phyloP scores from a whole-genome alignment of 2,113 vertebrate genomes.

The Oryzias javanicus region DNA sequence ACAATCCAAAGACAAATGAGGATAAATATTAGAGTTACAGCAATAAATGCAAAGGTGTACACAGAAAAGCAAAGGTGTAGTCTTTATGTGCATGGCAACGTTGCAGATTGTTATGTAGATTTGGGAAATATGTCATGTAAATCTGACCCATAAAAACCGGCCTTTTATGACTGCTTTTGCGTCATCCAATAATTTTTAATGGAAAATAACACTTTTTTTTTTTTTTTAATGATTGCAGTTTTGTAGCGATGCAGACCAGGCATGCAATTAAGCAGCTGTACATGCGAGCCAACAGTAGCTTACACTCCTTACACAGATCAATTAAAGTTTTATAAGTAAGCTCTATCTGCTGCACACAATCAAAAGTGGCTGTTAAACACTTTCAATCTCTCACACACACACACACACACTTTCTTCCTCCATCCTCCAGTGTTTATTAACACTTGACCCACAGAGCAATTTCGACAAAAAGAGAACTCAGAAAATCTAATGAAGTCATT shows the following conservation, averaged over 20 bases:
- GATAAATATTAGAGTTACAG: slow-evolving; percentile 44
- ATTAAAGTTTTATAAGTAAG: slow-evolving; percentile 76
- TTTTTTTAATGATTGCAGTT: slow-evolving; percentile 76
- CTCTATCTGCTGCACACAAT: slow-evolving; percentile 77
- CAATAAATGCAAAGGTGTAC: slow-evolving; percentile 60
- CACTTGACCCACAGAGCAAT: slow-evolving; percentile 71
- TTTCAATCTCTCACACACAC: slow-evolving; percentile 28
- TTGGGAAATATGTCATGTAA: slow-evolving; percentile 75
- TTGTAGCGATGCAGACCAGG: slow-evolving; percentile 67
- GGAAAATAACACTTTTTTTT: slow-evolving; percentile 66
- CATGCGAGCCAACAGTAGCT: slow-evolving; percentile 74
- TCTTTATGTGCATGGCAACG: slow-evolving; percentile 57
- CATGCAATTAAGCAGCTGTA: slow-evolving; percentile 72
- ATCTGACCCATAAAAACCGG: slow-evolving; percentile 62
- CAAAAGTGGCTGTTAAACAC: slow-evolving; percentile 74
- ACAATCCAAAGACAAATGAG: not conserved
- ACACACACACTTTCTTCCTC: slow-evolving; percentile 22
- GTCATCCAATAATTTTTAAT: slow-evolving; percentile 73
- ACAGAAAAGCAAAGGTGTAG: slow-evolving; percentile 50
- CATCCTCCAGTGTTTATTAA: slow-evolving; percentile 53
- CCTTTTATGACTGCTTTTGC: slow-evolving; percentile 75
- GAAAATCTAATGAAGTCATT: slow-evolving; percentile 79
- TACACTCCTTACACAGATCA: slow-evolving; percentile 76
- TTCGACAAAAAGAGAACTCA: slow-evolving; percentile 70
- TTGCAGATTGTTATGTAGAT: slow-evolving; percentile 59